Conservation (phyloP, 2,888 invertebrate species). For the Anoplius nigerrimus region DNA sequence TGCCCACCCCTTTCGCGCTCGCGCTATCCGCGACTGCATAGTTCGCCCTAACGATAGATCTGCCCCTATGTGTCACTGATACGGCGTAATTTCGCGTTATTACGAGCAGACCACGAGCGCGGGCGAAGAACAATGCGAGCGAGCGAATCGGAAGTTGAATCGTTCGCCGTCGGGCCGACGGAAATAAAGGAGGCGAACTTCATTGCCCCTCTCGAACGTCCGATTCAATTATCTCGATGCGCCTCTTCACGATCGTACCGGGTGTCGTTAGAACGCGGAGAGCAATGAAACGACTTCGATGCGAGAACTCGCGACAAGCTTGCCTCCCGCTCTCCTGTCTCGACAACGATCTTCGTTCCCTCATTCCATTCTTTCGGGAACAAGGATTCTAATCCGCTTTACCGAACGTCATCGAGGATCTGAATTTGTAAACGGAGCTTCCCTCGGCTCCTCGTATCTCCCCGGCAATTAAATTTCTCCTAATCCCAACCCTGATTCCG, state of each 20-base stretch:
- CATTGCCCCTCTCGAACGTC: conserved; percentile 12
- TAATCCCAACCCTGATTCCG: too few relatives aligned
- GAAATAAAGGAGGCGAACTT: neutral
- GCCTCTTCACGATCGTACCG: conserved; percentile 20
- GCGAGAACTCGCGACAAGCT: conserved; percentile 23
- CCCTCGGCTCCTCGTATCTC: too few relatives aligned
- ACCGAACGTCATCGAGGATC: neutral
- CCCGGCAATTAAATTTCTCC: too few relatives aligned
- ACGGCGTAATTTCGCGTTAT: neutral
- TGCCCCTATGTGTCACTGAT: too few relatives aligned
- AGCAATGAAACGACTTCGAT: conserved; percentile 24
- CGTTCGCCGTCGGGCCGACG: too few relatives aligned
- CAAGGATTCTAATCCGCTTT: conserved; percentile 7
- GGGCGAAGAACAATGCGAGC: neutral
- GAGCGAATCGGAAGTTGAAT: too few relatives aligned
- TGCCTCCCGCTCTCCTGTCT: conserved; percentile 7
- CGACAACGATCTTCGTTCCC: conserved; percentile 22
- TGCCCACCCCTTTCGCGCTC: too few relatives aligned
- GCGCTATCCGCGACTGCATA: too few relatives aligned
- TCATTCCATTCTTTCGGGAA: conserved; percentile 1
- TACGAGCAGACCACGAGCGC: neutral
- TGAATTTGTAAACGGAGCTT: neutral
- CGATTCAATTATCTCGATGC: conserved; percentile 42
- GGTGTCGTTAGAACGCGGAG: conserved; percentile 25
- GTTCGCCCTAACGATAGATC: too few relatives aligned